These are phyloP conservation scores for Oligia latruncula DNA, from an alignment of 2,888 invertebrate genomes.

Conservation along the genomic window DNA sequence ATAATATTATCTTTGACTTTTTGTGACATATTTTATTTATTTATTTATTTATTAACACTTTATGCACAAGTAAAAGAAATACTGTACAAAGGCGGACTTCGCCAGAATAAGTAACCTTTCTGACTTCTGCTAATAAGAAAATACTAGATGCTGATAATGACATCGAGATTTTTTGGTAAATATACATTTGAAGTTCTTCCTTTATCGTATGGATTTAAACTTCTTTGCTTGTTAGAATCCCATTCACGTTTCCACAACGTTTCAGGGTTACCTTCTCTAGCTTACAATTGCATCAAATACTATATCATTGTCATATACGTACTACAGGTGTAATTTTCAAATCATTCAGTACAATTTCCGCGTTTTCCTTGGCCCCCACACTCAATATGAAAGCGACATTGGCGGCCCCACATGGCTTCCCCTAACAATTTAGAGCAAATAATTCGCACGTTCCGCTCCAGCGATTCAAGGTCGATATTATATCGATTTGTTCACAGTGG, in stretches of 20 bases:
- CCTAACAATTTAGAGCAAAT: slow-evolving; percentile 74
- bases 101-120: not conserved
- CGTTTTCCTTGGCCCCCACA: slow-evolving; percentile 30
- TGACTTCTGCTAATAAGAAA: not conserved
- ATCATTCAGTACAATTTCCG: slow-evolving; percentile 13
- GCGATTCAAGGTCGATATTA: slow-evolving; percentile 83
- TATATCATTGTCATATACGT: not conserved
- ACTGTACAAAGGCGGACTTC: no score
- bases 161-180: not conserved
- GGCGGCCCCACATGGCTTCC: slow-evolving; percentile 62
- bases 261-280: not conserved
- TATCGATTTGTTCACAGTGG: slow-evolving; percentile 77
- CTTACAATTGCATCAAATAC: slow-evolving; percentile 6
- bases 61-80: no score
- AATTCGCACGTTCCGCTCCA: slow-evolving; percentile 79
- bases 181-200: not conserved
- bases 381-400: slow-evolving; percentile 49
- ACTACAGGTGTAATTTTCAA: slow-evolving; percentile 26
- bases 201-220: not conserved
- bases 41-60: no score
- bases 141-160: not conserved
- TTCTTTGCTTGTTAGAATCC: not conserved
- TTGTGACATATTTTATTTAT: slow-evolving; percentile 1
- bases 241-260: not conserved
- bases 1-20: slow-evolving; percentile 18